These are phyloP conservation scores for Narcine bancroftii DNA, from an alignment of 2,113 vertebrate species.

Conservation along the genomic window DNA sequence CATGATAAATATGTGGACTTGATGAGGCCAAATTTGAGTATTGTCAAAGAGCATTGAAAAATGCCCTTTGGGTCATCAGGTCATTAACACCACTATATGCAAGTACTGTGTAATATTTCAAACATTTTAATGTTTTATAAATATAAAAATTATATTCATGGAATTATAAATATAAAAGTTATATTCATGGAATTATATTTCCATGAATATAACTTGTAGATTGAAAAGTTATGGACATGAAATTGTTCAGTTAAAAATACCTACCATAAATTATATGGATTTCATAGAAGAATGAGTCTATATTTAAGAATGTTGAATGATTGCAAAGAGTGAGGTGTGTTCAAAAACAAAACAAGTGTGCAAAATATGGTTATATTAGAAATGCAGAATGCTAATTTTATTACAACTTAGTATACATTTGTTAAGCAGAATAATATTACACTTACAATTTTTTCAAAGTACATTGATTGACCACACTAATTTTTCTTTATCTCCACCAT, in stretches of 20 bases:
- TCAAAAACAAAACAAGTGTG: background rate
- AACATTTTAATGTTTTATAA: background rate
- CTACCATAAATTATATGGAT: background rate
- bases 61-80: too few species aligned
- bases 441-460: background rate
- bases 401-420: background rate
- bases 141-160: background rate
- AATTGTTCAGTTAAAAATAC: background rate
- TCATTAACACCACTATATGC: background rate
- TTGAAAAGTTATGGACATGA: background rate
- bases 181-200: background rate
- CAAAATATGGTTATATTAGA: conserved; percentile 14
- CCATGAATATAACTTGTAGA: background rate
- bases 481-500: background rate
- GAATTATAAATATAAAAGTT: background rate
- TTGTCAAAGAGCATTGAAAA: too few species aligned
- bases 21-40: too few species aligned
- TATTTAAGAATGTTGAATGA: background rate
- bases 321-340: background rate
- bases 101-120: background rate
- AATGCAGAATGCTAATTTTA: background rate
- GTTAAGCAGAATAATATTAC: conserved; percentile 6
- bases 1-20: too few species aligned
- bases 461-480: background rate
- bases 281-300: background rate